Base-by-base conservation (phyloP, 2,797 vertebrate species). In the Ciconia nigra region DNA sequence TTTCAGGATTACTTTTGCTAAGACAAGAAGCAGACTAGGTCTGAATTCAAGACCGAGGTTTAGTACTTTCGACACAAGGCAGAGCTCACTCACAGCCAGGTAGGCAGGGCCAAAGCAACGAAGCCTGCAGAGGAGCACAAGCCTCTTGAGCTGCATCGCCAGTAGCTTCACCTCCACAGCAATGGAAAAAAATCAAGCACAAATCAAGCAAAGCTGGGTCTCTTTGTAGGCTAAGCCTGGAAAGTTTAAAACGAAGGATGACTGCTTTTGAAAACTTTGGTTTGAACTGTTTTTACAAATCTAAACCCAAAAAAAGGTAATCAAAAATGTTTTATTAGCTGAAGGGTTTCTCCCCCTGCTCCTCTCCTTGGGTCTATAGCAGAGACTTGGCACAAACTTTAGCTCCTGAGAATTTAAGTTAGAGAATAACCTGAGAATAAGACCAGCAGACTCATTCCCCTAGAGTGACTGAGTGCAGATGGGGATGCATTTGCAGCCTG, bases 391-490 rank as follows among this genome's bases (percentile, higher is more conserved):
- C 77, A 86, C 57, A 57, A 95, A 33, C 33, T 51, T 69, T 3
- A 70, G 39, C 19, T 73, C 51, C 71, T 19, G 11, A 73, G 63
- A 83, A 83, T 22, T 62, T 47, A 24, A 49, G 44, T 78, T 28
- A 63, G 37, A 39, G 37, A 39, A 39, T 39, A 39, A 67, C 61
- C 2, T 5, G 2, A 26, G 58, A 83, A 31, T 17, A 42, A 78
- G 84, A 31, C 12, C 61, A 81, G 66, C 51, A 82, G 42, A 3
- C 17, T n/a, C 44, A 5, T 6, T 57, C 14, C 55, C n/a, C 16
- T 15, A 7, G 17, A 54, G 26, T 3, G 13, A 6, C n/a, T 0
- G 0, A 28, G 31, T 1, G 46, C 51, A 5, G 3, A 0, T 0
- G 0, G 2, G 83, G 52, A 44, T 2, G 12, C 2, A 9, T 7